These are phyloP conservation scores for Botia kubotai DNA, from an alignment of 2,797 vertebrate genomes.

Conservation along the genomic window DNA sequence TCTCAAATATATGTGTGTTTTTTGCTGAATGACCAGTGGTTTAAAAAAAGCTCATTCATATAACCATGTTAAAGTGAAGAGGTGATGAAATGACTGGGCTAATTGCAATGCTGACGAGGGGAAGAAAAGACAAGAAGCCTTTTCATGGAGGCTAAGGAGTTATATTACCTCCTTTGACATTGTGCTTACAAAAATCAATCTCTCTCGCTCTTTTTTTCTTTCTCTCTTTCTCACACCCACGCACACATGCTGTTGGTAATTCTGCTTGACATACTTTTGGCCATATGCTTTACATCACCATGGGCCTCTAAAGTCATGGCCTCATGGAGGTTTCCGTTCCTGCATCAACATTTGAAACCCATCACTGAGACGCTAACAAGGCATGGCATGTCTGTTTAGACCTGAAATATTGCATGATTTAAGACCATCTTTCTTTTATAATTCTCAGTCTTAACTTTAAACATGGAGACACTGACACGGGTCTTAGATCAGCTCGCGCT, in stretches of 20 bases:
- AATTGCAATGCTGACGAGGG: constrained; percentile 31
- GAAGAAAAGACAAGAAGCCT: constrained; percentile 28
- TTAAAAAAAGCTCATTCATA: constrained; percentile 41
- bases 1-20: constrained; percentile 13
- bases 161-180: constrained; percentile 46
- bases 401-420: constrained; percentile 17
- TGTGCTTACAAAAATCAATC: constrained; percentile 37
- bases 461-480: constrained; percentile 19
- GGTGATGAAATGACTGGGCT: constrained; percentile 44
- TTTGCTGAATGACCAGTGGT: constrained; percentile 12
- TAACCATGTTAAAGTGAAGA: constrained; percentile 26
- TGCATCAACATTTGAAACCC: constrained; percentile 38
- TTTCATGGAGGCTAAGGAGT: constrained; percentile 42
- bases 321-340: constrained; percentile 23
- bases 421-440: constrained; percentile 36
- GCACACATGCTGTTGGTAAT: constrained; percentile 38
- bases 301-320: constrained; percentile 16
- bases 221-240: constrained; percentile 21
- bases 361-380: constrained; percentile 43
- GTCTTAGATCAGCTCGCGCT: constrained; percentile 17
- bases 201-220: not conserved
- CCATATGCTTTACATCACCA: constrained; percentile 48
- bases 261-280: constrained; percentile 36
- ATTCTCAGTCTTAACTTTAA: constrained; percentile 7
- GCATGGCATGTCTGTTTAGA: constrained; percentile 39